Conservation (phyloP, 2,888 invertebrate species). For the Xylocampa areola region DNA sequence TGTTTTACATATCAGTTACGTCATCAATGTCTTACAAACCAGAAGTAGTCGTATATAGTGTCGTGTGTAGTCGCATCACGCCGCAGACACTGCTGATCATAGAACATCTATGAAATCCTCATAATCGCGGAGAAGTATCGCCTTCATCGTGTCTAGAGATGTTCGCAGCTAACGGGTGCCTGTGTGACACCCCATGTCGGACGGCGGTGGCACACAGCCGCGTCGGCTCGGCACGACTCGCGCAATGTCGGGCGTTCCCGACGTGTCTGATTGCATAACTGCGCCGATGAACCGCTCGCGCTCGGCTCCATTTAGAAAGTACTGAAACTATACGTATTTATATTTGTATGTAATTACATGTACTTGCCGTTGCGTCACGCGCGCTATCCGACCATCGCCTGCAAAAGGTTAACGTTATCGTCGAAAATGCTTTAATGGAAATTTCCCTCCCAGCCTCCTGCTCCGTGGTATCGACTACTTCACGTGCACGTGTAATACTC, state of each 20-base stretch:
- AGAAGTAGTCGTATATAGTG: too few relatives aligned
- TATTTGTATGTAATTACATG: slow-evolving; percentile 47
- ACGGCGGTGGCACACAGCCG: not conserved
- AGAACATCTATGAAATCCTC: too few relatives aligned
- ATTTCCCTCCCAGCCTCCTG: not conserved
- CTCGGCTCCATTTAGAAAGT: slow-evolving; percentile 54
- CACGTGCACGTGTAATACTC: too few relatives aligned
- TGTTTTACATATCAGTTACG: too few relatives aligned
- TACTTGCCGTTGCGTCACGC: slow-evolving; percentile 44
- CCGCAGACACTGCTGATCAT: too few relatives aligned
- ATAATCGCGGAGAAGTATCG: too few relatives aligned
- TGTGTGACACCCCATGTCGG: too few relatives aligned
- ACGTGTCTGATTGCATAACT: slow-evolving; percentile 22
- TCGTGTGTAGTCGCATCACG: too few relatives aligned
- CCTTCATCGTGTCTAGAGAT: too few relatives aligned
- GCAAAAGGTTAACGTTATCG: slow-evolving; percentile 14
- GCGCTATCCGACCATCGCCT: slow-evolving; percentile 2
- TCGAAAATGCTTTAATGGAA: not conserved
- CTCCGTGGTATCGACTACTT: too few relatives aligned
- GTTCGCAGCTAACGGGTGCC: too few relatives aligned
- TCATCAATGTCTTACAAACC: too few relatives aligned
- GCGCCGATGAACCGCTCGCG: slow-evolving; percentile 40
- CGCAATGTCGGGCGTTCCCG: not conserved
- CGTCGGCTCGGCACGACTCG: not conserved
- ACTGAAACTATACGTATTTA: slow-evolving; percentile 37